Evolutionary conservation across 2,888 invertebrate genomes (phyloP).

Genomic region (Oeneis ivallda): DNA sequence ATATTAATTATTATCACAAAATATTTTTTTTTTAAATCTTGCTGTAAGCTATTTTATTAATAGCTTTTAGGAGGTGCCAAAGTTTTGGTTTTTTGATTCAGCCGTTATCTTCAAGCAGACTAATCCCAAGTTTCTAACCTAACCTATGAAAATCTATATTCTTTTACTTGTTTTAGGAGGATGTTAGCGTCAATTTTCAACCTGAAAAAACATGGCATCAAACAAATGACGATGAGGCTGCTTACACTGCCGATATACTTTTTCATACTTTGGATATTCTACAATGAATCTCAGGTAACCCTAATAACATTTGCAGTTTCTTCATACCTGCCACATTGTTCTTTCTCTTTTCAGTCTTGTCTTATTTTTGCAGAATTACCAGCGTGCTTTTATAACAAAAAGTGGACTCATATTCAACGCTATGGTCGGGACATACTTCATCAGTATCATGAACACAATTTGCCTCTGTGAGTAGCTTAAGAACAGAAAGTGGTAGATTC

Average conservation of each 20-base stretch:
- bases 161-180: constrained; percentile 80
- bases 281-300: constrained; percentile 83
- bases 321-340: too few species aligned
- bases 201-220: constrained; percentile 87
- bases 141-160: too few species aligned
- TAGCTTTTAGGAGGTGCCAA: too few species aligned
- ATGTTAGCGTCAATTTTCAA: constrained; percentile 89
- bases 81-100: too few species aligned
- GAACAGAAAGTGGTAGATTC: neutral
- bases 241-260: constrained; percentile 89
- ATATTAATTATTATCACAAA: too few species aligned
- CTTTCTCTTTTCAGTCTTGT: neutral
- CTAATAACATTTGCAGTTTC: neutral
- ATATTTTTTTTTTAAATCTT: too few species aligned
- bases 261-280: constrained; percentile 90
- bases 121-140: too few species aligned
- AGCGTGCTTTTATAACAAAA: constrained; percentile 86
- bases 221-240: constrained; percentile 88
- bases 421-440: constrained; percentile 85
- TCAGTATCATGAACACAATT: constrained; percentile 86
- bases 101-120: too few species aligned
- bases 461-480: constrained; percentile 83
- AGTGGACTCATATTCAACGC: constrained; percentile 87
- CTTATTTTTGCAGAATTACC: constrained; percentile 73
- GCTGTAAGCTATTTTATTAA: too few species aligned